Conservation (phyloP, 2,797 vertebrate species). For the Aotus griseimembra region DNA sequence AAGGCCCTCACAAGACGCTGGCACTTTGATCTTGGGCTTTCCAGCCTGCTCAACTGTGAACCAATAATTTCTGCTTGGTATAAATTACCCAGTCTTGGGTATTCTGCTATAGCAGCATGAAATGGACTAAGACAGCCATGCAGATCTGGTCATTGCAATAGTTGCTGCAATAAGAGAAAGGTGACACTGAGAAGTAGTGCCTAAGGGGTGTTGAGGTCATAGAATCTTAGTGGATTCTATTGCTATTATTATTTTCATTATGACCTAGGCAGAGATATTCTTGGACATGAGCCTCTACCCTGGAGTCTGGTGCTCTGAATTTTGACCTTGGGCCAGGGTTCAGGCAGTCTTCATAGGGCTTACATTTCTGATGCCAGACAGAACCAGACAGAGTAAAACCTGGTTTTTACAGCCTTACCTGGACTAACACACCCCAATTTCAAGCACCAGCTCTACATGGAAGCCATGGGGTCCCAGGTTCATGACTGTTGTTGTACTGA, state of each 20-base stretch:
- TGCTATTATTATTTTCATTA: background rate
- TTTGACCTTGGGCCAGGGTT: background rate
- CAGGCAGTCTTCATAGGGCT: background rate
- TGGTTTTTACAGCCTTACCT: background rate
- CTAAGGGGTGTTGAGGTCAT: background rate
- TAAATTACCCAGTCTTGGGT: background rate
- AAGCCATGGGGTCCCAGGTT: background rate
- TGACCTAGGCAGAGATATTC: background rate
- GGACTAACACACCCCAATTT: background rate
- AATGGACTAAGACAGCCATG: background rate
- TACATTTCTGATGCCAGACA: background rate
- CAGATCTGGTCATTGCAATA: background rate
- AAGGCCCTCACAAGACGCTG: background rate
- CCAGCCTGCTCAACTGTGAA: background rate
- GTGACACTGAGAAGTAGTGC: background rate
- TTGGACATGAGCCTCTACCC: background rate
- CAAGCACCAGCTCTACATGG: background rate
- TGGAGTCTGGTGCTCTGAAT: background rate
- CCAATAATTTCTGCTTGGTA: background rate
- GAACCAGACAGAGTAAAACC: background rate
- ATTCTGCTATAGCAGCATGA: background rate
- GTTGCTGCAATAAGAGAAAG: background rate
- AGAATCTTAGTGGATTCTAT: background rate
- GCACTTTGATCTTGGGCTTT: background rate
- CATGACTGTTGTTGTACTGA: background rate